phyloP scores from a whole-genome alignment of 2,113 vertebrate species.

The Numenius arquata region DNA sequence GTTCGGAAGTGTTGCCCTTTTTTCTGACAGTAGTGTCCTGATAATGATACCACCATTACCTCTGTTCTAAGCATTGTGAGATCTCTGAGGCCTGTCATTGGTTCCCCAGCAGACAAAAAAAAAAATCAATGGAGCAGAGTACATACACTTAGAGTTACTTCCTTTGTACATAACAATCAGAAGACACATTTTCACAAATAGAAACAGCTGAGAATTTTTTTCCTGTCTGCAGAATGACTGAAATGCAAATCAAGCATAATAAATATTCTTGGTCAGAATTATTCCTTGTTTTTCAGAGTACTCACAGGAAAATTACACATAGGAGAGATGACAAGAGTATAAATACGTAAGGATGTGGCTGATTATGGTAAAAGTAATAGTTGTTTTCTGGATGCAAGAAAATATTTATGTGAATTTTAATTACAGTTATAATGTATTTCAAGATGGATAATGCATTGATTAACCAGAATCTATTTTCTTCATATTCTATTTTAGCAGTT shows the following conservation, averaged over 20 bases:
- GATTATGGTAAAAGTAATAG: neutral
- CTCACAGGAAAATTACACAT: neutral
- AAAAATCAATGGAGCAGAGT: neutral
- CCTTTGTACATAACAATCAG: neutral
- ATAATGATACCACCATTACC: neutral
- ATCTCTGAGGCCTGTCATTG: neutral
- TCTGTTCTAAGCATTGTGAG: neutral
- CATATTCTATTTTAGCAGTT: neutral
- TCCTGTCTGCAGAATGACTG: neutral
- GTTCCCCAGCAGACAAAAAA: neutral
- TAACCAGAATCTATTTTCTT: neutral
- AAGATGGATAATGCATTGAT: neutral
- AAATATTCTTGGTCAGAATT: neutral
- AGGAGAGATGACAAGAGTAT: neutral
- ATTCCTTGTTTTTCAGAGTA: neutral
- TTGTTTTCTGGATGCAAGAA: neutral
- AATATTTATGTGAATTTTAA: neutral
- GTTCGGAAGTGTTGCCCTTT: neutral
- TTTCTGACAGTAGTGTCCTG: neutral
- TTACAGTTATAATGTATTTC: neutral
- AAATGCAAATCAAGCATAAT: neutral
- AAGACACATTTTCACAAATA: neutral
- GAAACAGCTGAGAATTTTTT: neutral
- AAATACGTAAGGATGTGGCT: neutral
- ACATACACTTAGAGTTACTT: neutral